Conservation (phyloP, 2,113 vertebrate species). For the Opisthocomus hoazin region DNA sequence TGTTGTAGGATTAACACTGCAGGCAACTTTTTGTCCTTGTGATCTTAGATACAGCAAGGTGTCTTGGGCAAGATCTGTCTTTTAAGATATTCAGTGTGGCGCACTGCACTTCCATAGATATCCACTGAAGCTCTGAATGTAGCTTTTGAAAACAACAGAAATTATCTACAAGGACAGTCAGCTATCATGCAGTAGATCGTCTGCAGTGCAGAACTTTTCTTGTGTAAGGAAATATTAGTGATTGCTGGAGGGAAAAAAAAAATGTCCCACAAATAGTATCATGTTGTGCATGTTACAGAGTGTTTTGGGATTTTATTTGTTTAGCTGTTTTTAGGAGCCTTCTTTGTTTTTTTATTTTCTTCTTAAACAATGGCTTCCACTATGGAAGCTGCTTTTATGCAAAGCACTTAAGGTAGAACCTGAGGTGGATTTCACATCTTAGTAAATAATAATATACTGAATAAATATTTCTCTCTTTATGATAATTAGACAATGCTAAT, state of each 20-base stretch:
- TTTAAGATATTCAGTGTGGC: not conserved
- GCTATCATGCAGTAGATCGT: not conserved
- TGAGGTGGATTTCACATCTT: constrained; percentile 3
- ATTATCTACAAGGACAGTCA: not conserved
- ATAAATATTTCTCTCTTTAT: constrained; percentile 38
- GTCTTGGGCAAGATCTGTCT: not conserved
- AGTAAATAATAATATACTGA: constrained; percentile 5
- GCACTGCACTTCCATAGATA: not conserved
- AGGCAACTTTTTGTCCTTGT: not conserved
- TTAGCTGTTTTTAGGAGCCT: not conserved
- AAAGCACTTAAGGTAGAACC: not conserved
- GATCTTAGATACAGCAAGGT: not conserved
- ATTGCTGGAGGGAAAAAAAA: too few relatives aligned
- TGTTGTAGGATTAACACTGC: not conserved
- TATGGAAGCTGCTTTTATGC: not conserved
- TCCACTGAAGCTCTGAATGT: not conserved
- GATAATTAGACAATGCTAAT: constrained; percentile 60
- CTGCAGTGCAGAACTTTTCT: not conserved
- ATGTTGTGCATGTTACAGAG: not conserved
- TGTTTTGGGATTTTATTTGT: not conserved
- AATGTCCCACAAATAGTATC: not conserved
- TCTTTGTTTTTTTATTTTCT: not conserved
- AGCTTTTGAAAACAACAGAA: too few relatives aligned
- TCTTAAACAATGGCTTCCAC: not conserved
- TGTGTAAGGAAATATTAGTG: not conserved